A percentile compares a stretch with the other conserved stretches of the same genome.
Conservation (phyloP, 1,140 invertebrate species). For the Thrips palmi region DNA sequence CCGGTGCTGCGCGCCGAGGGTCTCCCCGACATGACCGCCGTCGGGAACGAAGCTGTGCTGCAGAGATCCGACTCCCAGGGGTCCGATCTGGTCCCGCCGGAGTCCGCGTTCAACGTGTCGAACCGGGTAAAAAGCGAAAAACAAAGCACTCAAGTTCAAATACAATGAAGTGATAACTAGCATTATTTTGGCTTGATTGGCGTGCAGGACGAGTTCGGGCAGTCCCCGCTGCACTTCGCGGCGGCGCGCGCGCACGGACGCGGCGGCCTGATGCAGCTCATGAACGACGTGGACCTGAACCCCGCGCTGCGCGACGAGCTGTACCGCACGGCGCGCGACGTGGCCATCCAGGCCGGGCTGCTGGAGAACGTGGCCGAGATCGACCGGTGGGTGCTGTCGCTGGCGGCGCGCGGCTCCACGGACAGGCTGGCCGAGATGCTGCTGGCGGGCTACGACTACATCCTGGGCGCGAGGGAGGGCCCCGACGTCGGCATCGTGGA, state of each 20-base stretch:
- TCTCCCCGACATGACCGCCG: too few species aligned
- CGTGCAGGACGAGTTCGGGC: conserved; percentile 62
- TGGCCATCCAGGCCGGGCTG: conserved; percentile 57
- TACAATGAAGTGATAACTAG: too few species aligned
- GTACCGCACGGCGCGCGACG: conserved; percentile 70
- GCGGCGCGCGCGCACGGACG: conserved; percentile 54
- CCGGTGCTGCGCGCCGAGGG: too few species aligned
- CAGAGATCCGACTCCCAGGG: too few species aligned
- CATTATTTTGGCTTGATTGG: conserved; percentile 13
- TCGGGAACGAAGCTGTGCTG: too few species aligned
- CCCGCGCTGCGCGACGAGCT: conserved; percentile 59
- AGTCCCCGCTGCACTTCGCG: conserved; percentile 76
- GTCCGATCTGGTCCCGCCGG: too few species aligned
- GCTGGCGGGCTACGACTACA: conserved; percentile 71
- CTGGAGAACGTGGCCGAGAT: conserved; percentile 64
- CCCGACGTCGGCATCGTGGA: conserved; percentile 44
- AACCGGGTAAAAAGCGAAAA: too few species aligned
- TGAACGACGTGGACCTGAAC: conserved; percentile 59
- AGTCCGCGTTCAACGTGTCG: too few species aligned
- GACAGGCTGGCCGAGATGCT: conserved; percentile 57
- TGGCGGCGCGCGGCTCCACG: conserved; percentile 55
- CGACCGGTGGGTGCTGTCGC: conserved; percentile 54
- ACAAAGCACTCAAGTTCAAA: too few species aligned
- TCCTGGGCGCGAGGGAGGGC: conserved; percentile 56
- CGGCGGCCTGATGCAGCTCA: conserved; percentile 52